A percentile compares a stretch with the other conserved stretches of the same genome.
Evolutionary conservation across 2,113 vertebrate genomes (phyloP).

Genomic region (Larimichthys crocea): DNA sequence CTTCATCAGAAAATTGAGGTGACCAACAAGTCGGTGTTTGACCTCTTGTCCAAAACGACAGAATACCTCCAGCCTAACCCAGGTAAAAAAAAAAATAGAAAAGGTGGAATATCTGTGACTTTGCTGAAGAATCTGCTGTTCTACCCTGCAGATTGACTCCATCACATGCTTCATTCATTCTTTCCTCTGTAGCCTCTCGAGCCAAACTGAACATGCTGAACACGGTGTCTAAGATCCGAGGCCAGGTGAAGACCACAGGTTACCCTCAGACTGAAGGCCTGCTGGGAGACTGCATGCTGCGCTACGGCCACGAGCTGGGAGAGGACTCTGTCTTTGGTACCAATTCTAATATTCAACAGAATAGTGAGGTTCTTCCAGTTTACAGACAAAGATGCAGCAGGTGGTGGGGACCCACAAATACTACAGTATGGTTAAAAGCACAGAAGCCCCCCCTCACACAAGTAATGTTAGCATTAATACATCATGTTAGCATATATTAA

Average conservation of each 20-base stretch:
- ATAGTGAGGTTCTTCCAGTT: not conserved
- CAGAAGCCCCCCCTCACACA: too few species aligned
- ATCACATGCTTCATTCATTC: accelerated
- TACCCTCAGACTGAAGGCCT: conserved; percentile 95
- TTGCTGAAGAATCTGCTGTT: not conserved
- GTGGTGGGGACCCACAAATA: too few species aligned
- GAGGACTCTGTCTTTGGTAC: conserved; percentile 92
- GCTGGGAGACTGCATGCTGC: conserved; percentile 94
- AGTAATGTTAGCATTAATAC: too few species aligned
- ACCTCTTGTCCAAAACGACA: conserved; percentile 92
- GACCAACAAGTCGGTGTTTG: conserved; percentile 93
- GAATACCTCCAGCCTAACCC: conserved; percentile 97
- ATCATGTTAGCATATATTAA: too few species aligned
- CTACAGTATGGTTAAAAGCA: too few species aligned
- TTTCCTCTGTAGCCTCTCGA: conserved; percentile 86
- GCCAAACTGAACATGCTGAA: conserved; percentile 95
- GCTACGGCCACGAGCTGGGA: conserved; percentile 92
- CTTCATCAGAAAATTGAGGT: conserved; percentile 93
- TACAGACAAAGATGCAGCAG: not conserved
- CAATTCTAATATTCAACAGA: not conserved
- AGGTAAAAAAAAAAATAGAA: conserved; percentile 82
- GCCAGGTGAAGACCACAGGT: conserved; percentile 93
- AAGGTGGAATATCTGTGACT: accelerated
- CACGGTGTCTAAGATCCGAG: conserved; percentile 94
- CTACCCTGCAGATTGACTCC: not conserved